Evolutionary conservation across 2,888 invertebrate genomes (phyloP), one percentile per base, ranked within the genome.

Genomic region (Lasioglossum vierecki): DNA sequence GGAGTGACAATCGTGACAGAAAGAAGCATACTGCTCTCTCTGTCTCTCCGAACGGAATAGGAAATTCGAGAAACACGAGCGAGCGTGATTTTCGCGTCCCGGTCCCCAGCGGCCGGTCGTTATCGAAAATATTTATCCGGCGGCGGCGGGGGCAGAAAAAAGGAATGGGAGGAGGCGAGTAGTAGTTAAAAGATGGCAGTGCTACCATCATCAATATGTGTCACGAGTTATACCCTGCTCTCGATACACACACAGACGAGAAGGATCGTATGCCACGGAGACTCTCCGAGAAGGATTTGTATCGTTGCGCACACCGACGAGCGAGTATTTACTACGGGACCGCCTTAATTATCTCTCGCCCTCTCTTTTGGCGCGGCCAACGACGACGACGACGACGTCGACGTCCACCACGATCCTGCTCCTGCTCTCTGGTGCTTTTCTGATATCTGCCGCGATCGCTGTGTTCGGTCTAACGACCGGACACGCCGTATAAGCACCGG

Each of bases 271-370:
- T 13, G 6, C 15, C 18, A 74, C 76, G 75, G 57, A 78, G 78
- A 87, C 66, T 63, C 15, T 30, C 15, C 11, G 30, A 78, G 86
- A 44, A 76, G 53, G 22, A n/a, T n/a, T 53, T 53, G 76, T 79
- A 68, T 79, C 41, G 66, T 68, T 72, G 53, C 53, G 57, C 83
- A 79, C 76, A 84, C 44, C 30, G 76, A 76, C 82, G 82, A 68
- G 74, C 80, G 63, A 81, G 88, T 92, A 92, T 93, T 93, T 93
- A 92, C 93, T 88, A 92, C 92, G 90, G 72, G 92, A 92, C 93
- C 90, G 91, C 93, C 94, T 94, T 94, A 94, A 94, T 94, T 94
- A 95, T 94, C 93, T 94, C 91, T 93, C 91, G 88, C 91, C 89
- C 88, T 89, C 90, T 91, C 92, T 90, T 88, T 89, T 87, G 84